Conservation (phyloP, 2,113 vertebrate species). For the Rhynchopsitta pachyrhyncha region DNA sequence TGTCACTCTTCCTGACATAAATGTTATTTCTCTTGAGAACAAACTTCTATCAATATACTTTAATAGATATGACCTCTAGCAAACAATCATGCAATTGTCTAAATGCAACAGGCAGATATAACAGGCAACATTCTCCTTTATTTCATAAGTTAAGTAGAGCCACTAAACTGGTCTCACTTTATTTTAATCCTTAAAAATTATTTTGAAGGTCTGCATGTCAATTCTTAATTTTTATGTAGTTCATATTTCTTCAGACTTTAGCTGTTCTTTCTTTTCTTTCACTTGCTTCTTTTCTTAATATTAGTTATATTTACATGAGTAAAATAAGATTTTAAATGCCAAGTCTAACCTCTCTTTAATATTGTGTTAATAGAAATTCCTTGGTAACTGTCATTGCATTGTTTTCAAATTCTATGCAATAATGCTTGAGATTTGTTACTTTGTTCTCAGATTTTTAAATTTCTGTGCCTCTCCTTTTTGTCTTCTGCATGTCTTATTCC, state of each 20-base stretch:
- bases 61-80: not conserved
- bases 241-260: not conserved
- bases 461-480: not conserved
- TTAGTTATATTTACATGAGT: not conserved
- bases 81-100: not conserved
- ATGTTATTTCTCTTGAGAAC: slow-evolving; percentile 26
- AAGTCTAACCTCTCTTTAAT: not conserved
- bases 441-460: not conserved
- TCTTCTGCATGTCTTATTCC: not conserved
- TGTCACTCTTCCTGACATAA: not conserved
- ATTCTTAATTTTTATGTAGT: not conserved
- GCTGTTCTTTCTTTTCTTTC: not conserved
- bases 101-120: not conserved
- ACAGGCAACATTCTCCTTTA: not conserved
- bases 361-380: not conserved
- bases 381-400: not conserved
- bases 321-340: not conserved
- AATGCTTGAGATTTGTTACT: not conserved
- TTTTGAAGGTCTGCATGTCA: fast-evolving
- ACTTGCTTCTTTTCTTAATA: not conserved
- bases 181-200: not conserved
- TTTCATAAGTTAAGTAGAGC: not conserved
- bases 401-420: not conserved
- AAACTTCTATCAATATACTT: not conserved
- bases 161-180: not conserved